phyloP scores from a whole-genome alignment of 2,888 invertebrate genomes.

The Sabellastarte sp. region DNA sequence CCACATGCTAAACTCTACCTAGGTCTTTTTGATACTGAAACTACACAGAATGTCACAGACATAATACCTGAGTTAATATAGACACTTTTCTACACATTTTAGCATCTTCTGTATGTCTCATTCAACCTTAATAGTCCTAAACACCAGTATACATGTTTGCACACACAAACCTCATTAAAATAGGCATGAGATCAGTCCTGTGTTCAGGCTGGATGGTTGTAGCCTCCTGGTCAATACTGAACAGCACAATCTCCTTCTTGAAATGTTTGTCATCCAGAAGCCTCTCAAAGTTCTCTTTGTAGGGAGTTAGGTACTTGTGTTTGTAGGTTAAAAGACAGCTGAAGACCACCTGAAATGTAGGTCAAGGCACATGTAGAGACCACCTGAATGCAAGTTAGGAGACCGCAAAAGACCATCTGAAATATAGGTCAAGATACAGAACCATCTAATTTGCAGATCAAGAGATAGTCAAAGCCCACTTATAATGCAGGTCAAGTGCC shows the following conservation, averaged over 20 bases:
- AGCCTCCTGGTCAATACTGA: slow-evolving; percentile 75
- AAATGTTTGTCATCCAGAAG: slow-evolving; percentile 85
- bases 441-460: slow-evolving; percentile 84
- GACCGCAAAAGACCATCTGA: slow-evolving; percentile 77
- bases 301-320: slow-evolving; percentile 74
- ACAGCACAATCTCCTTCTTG: slow-evolving; percentile 78
- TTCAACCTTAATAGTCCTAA: too few relatives aligned
- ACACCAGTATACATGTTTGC: too few relatives aligned
- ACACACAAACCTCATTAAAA: slow-evolving; percentile 62
- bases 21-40: too few relatives aligned
- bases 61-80: too few relatives aligned
- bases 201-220: slow-evolving; percentile 72
- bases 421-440: too few relatives aligned
- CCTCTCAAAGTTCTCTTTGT: slow-evolving; percentile 72
- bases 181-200: slow-evolving; percentile 65
- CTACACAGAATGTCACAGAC: too few relatives aligned
- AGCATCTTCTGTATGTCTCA: too few relatives aligned
- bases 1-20: too few relatives aligned
- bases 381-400: slow-evolving; percentile 83
- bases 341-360: slow-evolving; percentile 70
- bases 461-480: slow-evolving; percentile 79
- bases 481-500: too few relatives aligned
- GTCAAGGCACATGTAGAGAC: too few relatives aligned
- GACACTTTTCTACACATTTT: too few relatives aligned
- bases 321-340: slow-evolving; percentile 86